phyloP scores from a whole-genome alignment of 2,797 vertebrate species.

The Sebastes itinus region DNA sequence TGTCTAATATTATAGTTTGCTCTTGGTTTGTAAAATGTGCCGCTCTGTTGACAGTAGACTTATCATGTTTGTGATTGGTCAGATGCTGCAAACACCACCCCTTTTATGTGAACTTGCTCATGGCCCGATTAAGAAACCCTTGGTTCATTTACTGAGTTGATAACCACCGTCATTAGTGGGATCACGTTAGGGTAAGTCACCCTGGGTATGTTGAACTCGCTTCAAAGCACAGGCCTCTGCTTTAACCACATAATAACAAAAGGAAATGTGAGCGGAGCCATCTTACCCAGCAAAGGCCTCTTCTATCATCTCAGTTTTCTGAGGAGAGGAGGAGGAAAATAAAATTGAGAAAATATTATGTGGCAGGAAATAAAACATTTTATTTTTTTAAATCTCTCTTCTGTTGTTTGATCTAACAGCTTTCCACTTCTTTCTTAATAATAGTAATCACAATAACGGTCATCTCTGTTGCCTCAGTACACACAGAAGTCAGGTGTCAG shows the following conservation, averaged over 20 bases:
- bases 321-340: background rate
- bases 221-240: too few relatives aligned
- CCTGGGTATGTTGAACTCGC: too few relatives aligned
- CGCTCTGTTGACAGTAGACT: too few relatives aligned
- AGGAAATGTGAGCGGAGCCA: background rate
- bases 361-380: background rate
- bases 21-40: too few relatives aligned
- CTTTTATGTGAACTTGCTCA: too few relatives aligned
- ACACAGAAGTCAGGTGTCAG: background rate
- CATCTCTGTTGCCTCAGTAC: background rate
- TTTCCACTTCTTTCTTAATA: background rate
- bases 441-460: background rate
- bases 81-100: too few relatives aligned
- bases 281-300: constrained; percentile 98
- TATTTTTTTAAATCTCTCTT: background rate
- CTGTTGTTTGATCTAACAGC: background rate
- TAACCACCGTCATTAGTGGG: too few relatives aligned
- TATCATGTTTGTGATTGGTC: too few relatives aligned
- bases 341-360: background rate
- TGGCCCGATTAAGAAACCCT: too few relatives aligned
- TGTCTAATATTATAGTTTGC: too few relatives aligned
- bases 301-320: constrained; percentile 99
- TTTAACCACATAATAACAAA: background rate
- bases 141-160: too few relatives aligned
- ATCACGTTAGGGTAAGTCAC: too few relatives aligned